A percentile compares a stretch with the other conserved stretches of the same genome.
phyloP scores from a whole-genome alignment of 2,797 vertebrate species.

The Zenarchopterus dispar region DNA sequence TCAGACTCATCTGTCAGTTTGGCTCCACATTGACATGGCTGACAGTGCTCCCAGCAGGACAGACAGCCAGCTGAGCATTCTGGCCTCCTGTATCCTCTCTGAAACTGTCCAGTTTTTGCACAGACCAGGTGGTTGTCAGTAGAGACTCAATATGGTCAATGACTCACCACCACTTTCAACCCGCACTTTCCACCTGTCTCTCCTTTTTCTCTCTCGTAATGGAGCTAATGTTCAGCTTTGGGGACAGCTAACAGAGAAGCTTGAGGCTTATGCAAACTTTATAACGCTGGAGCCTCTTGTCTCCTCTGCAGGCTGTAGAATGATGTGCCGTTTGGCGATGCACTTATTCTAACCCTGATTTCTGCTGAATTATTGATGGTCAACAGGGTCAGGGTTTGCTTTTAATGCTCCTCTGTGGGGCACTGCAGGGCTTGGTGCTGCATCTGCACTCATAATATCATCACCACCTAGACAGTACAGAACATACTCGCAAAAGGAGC shows the following conservation, averaged over 20 bases:
- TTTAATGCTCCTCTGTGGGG: conserved; percentile 86
- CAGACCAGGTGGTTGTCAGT: conserved; percentile 36
- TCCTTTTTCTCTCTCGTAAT: conserved; percentile 69
- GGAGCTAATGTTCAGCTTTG: conserved; percentile 84
- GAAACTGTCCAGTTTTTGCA: conserved; percentile 36
- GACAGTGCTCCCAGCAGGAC: conserved; percentile 20
- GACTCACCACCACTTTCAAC: conserved; percentile 52
- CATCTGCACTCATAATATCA: conserved; percentile 85
- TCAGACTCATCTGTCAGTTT: conserved; percentile 31
- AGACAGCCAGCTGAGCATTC: conserved; percentile 28
- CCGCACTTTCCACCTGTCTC: conserved; percentile 14
- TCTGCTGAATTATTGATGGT: conserved; percentile 92
- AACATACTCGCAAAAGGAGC: conserved; percentile 59
- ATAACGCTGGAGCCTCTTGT: conserved; percentile 82
- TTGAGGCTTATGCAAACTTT: conserved; percentile 88
- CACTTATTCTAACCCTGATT: conserved; percentile 92
- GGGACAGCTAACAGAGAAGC: conserved; percentile 81
- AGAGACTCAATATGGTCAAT: conserved; percentile 45
- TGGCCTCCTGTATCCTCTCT: not conserved
- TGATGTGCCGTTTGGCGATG: conserved; percentile 81
- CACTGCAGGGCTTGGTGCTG: conserved; percentile 55
- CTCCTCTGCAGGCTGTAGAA: conserved; percentile 73
- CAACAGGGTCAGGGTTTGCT: conserved; percentile 87
- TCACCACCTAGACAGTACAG: conserved; percentile 63
- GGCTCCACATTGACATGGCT: conserved; percentile 16